These are phyloP conservation scores for Lepidurus arcticus DNA, from an alignment of 1,140 invertebrate species.

Conservation along the genomic window DNA sequence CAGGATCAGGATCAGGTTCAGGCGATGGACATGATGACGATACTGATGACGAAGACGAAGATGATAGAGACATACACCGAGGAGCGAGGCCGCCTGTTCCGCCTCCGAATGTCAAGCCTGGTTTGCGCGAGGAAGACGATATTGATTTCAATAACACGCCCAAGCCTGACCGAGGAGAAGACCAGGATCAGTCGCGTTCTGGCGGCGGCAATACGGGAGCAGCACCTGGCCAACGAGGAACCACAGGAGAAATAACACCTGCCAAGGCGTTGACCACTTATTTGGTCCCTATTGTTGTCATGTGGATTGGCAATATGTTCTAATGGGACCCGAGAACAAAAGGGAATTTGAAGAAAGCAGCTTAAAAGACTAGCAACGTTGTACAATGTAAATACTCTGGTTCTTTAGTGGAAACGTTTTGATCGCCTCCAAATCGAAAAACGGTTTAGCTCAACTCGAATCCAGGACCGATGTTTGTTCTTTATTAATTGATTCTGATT, in stretches of 20 bases:
- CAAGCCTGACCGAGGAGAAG: constrained; percentile 34
- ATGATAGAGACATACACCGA: constrained; percentile 37
- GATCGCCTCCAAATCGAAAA: background rate
- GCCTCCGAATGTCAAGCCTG: background rate
- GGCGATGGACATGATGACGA: constrained; percentile 37
- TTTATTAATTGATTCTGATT: background rate
- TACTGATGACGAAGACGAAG: constrained; percentile 38
- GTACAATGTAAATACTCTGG: constrained; percentile 18
- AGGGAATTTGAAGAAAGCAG: background rate
- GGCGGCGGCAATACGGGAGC: constrained; percentile 51
- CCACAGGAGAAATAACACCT: constrained; percentile 48
- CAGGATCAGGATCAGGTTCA: constrained; percentile 39
- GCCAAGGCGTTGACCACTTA: constrained; percentile 63
- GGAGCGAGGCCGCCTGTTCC: constrained; percentile 32
- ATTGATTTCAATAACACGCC: constrained; percentile 24
- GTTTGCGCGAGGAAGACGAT: constrained; percentile 3
- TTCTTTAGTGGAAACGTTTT: background rate
- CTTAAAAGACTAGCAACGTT: background rate
- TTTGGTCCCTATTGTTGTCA: constrained; percentile 68
- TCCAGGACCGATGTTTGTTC: background rate
- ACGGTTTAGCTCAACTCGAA: constrained; percentile 14
- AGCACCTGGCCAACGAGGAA: background rate
- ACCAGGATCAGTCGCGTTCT: constrained; percentile 51
- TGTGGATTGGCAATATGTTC: constrained; percentile 74
- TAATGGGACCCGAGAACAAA: constrained; percentile 37